Conservation (phyloP, 1,140 invertebrate species). For the Heliconius eleuchia region DNA sequence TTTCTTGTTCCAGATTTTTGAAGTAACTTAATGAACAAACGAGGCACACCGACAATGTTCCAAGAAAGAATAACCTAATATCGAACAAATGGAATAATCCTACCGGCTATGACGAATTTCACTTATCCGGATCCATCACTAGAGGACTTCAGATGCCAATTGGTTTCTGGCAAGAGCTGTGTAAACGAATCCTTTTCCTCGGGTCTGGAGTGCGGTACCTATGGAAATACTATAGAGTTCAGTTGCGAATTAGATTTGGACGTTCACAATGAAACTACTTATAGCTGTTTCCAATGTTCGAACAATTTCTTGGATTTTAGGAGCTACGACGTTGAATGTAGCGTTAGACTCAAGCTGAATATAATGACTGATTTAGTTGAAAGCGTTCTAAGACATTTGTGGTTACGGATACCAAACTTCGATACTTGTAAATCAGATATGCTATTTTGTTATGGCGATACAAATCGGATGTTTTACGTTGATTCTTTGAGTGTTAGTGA, state of each 20-base stretch:
- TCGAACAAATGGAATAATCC: constrained; percentile 45
- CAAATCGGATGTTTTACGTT: constrained; percentile 70
- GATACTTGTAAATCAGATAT: constrained; percentile 56
- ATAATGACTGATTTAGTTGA: constrained; percentile 66
- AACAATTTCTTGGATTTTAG: constrained; percentile 52
- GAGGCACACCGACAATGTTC: constrained; percentile 41
- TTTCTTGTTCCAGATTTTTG: constrained; percentile 47
- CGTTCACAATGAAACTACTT: constrained; percentile 74
- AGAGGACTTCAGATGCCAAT: constrained; percentile 60
- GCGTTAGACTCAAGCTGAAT: constrained; percentile 69
- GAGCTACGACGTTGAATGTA: constrained; percentile 61
- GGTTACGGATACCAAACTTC: constrained; percentile 65
- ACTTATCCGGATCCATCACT: constrained; percentile 53
- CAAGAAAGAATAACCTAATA: constrained; percentile 57
- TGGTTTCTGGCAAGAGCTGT: constrained; percentile 52
- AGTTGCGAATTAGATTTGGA: constrained; percentile 69
- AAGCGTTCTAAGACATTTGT: constrained; percentile 67
- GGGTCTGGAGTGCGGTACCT: constrained; percentile 58
- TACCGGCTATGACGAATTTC: constrained; percentile 60
- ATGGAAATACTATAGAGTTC: constrained; percentile 49
- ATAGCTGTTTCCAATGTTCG: constrained; percentile 64
- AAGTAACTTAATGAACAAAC: constrained; percentile 28
- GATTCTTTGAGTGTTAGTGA: constrained; percentile 48
- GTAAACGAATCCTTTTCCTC: constrained; percentile 42
- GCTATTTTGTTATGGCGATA: constrained; percentile 61